Evolutionary conservation across 1,140 invertebrate species (phyloP).

Genomic region (Condylostylus longicornis): DNA sequence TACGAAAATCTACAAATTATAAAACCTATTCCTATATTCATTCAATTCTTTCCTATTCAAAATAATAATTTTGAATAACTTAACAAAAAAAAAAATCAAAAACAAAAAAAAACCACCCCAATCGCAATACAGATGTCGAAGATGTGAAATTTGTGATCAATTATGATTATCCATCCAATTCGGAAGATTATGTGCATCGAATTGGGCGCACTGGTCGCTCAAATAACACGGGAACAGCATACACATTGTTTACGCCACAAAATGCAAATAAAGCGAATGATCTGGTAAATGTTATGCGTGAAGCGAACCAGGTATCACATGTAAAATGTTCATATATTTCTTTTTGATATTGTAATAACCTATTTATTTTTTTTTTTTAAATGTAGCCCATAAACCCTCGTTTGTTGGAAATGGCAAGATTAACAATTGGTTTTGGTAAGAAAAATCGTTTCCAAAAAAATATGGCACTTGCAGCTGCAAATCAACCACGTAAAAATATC

Average conservation of each 20-base stretch:
- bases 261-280: constrained; percentile 88
- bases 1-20: no score
- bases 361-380: constrained; percentile 6
- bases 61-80: constrained; percentile 6
- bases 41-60: constrained; percentile 5
- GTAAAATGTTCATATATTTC: neutral
- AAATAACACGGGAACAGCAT: constrained; percentile 88
- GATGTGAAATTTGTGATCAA: constrained; percentile 99
- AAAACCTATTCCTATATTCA: constrained; percentile 5
- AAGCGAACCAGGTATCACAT: constrained; percentile 90
- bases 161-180: constrained; percentile 97
- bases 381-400: constrained; percentile 44
- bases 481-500: no score
- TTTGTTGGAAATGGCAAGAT: constrained; percentile 38
- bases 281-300: constrained; percentile 78
- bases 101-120: constrained; percentile 1
- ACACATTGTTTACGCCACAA: constrained; percentile 92
- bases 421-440: constrained; percentile 26
- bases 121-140: constrained; percentile 78
- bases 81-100: no score
- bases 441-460: constrained; percentile 12
- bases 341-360: neutral
- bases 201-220: constrained; percentile 95
- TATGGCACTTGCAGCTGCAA: constrained; percentile 13
- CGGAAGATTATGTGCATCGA: constrained; percentile 98